Conservation (phyloP, 1,140 invertebrate species). For the Cotesia typhae region DNA sequence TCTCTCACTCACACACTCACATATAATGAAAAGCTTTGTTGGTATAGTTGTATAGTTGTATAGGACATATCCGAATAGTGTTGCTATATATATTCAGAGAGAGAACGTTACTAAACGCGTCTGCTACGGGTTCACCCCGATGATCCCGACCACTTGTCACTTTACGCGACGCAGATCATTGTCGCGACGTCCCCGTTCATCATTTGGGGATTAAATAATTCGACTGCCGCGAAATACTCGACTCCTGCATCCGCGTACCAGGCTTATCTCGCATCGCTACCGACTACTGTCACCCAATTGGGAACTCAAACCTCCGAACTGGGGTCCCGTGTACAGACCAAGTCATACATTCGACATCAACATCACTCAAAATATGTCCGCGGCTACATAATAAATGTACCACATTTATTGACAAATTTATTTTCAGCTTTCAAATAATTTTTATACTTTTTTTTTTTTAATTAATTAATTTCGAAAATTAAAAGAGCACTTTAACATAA, state of each 20-base stretch:
- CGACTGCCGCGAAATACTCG: slow-evolving; percentile 43
- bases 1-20: slow-evolving; percentile 31
- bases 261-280: slow-evolving; percentile 29
- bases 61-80: slow-evolving; percentile 27
- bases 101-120: not conserved
- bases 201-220: slow-evolving; percentile 64
- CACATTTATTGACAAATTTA: too few species aligned
- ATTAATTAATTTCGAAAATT: too few species aligned
- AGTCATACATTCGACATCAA: not conserved
- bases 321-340: not conserved
- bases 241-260: not conserved
- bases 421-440: too few species aligned
- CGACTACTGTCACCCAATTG: not conserved
- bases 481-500: too few species aligned
- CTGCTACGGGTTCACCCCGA: slow-evolving; percentile 51
- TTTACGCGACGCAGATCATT: slow-evolving; percentile 67
- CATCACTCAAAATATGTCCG: too few species aligned
- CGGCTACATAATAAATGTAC: too few species aligned
- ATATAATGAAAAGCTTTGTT: slow-evolving; percentile 17
- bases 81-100: not conserved
- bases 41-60: slow-evolving; percentile 5
- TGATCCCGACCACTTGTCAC: slow-evolving; percentile 67
- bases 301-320: too few species aligned
- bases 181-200: slow-evolving; percentile 68
- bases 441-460: too few species aligned